phyloP scores from a whole-genome alignment of 64 coral and sea anemone species.

The Anthopleura sola region DNA sequence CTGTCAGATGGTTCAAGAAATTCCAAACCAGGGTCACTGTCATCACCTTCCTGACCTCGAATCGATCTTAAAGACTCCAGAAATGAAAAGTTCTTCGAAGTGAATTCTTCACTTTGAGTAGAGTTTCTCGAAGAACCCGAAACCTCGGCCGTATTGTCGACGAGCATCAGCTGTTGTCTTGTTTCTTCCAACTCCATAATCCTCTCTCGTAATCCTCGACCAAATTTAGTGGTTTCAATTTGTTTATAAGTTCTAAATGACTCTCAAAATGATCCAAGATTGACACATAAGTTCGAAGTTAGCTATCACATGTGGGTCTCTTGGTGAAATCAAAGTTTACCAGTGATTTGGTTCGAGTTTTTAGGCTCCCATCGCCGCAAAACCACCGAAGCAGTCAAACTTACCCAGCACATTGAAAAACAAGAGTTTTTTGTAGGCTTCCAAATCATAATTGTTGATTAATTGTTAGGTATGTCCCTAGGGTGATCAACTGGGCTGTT shows the following conservation, averaged over 20 bases:
- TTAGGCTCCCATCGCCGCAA: background rate
- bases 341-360: background rate
- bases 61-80: conserved; percentile 10
- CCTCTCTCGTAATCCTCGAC: background rate
- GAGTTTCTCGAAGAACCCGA: background rate
- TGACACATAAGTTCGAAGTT: background rate
- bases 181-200: background rate
- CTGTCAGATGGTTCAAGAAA: background rate
- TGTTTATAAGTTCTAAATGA: background rate
- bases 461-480: background rate
- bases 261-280: background rate
- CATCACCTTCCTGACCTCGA: background rate
- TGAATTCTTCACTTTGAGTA: background rate
- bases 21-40: background rate
- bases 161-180: background rate
- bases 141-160: background rate
- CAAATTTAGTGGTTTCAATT: background rate
- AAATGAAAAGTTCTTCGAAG: conserved; percentile 16
- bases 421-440: background rate
- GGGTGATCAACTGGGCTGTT: conserved; percentile 15
- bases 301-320: background rate
- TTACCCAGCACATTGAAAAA: background rate
- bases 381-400: background rate
- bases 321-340: background rate
- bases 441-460: conserved; percentile 24